Base-by-base conservation (phyloP, 2,113 vertebrate genomes). In the Macheiramphus alcinus region DNA sequence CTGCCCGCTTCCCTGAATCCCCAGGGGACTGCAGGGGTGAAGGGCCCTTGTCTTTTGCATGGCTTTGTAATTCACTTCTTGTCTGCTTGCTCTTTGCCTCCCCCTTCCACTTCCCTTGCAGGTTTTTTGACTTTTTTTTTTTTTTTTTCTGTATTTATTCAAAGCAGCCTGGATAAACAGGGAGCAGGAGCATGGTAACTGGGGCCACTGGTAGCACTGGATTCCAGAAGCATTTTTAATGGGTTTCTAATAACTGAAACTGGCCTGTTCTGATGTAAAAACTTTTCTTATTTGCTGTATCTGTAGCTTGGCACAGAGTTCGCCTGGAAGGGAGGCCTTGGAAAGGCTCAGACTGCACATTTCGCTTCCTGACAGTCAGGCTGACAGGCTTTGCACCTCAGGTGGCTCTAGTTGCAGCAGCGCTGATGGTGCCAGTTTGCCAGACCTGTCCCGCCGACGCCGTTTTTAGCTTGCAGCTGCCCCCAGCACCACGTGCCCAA, bases 401-500 rank as follows among this genome's bases (percentile, higher is more conserved):
- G 86, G 56, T 89, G 81, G 90, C 62, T 94, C 67, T 74, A 6
- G 12, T 32, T n/a, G 70, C 90, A 55, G 59, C 43, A 73, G 76
- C 81, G 79, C 78, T 13, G 40, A 8, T 6, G 56, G 23, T 81
- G 68, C 80, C 25, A 7, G 21, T 75, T 89, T 67, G 76, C 90
- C 53, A 65, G 58, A 31, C 52, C 66, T 36, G 62, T 75, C 80
- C 66, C 1, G 1, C 40, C 2, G 3, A 20, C 4, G 4, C 67
- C 0, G 0, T 2, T 81, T 88, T 87, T 56, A 52, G 58, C 56
- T 82, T 74, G 48, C 52, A 52, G 56, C 90, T 93, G 70, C 74
- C 78, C 63, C 70, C 63, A 32, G 45, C 27, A 15, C 59, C 36
- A 9, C 0, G 0, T 62, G 31, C 62, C 58, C 0, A 1, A 21